A percentile compares a stretch with the other conserved stretches of the same genome.
These are phyloP conservation scores for Ferdinandea cuprea DNA, from an alignment of 2,888 invertebrate genomes.

Conservation along the genomic window DNA sequence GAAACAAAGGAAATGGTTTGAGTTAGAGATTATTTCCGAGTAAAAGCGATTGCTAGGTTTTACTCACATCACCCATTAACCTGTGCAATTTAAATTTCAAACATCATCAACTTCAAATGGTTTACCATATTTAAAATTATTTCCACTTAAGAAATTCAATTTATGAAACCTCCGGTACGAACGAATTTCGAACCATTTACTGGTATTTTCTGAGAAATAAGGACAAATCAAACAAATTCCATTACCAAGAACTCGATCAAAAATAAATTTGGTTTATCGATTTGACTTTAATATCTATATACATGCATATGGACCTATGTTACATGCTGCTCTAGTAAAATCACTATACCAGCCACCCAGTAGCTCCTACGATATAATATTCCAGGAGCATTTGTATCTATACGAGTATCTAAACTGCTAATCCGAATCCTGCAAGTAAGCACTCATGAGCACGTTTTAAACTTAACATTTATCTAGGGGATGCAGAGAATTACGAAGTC, in stretches of 20 bases:
- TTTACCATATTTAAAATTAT: no score
- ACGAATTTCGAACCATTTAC: neutral
- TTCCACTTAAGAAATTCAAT: neutral
- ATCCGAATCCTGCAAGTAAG: slow-evolving; percentile 18
- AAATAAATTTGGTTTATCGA: slow-evolving; percentile 28
- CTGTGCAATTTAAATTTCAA: no score
- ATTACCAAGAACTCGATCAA: slow-evolving; percentile 8
- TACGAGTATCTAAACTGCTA: slow-evolving; percentile 5
- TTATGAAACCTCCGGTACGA: neutral
- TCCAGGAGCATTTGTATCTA: slow-evolving; percentile 7
- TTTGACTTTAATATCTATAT: neutral
- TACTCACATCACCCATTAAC: no score
- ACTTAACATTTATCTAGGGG: neutral
- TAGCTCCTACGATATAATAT: no score
- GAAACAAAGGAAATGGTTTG: no score
- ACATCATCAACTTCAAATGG: no score
- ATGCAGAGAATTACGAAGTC: slow-evolving; percentile 33
- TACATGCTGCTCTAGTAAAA: neutral
- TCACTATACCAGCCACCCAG: neutral
- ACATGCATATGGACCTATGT: no score
- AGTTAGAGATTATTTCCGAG: no score
- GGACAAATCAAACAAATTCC: neutral
- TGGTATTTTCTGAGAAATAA: neutral
- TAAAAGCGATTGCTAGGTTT: no score
- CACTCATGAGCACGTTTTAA: slow-evolving; percentile 32